phyloP scores from a whole-genome alignment of 1,140 invertebrate genomes.

The Drosophila aff. region DNA sequence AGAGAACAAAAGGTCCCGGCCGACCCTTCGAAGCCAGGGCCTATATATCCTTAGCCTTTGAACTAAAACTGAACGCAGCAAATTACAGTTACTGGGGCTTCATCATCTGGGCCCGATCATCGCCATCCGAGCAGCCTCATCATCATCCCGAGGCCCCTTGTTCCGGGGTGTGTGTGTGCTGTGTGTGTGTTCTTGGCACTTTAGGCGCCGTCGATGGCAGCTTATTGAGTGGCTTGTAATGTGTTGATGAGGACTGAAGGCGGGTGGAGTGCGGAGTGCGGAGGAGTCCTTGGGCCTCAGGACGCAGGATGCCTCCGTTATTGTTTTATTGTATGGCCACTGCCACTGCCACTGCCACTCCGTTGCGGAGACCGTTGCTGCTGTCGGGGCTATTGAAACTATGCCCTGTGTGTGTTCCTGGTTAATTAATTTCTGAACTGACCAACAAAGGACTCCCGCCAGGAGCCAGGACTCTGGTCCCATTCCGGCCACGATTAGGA shows the following conservation, averaged over 20 bases:
- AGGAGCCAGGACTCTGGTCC: not conserved
- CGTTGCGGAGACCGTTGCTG: not conserved
- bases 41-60: slow-evolving; percentile 58
- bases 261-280: slow-evolving; percentile 6
- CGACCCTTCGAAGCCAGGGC: slow-evolving; percentile 36
- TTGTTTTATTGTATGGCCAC: slow-evolving; percentile 74
- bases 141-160: slow-evolving; percentile 29
- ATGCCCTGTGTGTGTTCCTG: slow-evolving; percentile 64
- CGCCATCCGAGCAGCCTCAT: slow-evolving; percentile 55
- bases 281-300: slow-evolving; percentile 3
- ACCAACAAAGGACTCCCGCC: slow-evolving; percentile 66
- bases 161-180: slow-evolving; percentile 32
- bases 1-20: slow-evolving; percentile 67
- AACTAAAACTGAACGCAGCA: slow-evolving; percentile 65
- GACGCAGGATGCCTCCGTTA: slow-evolving; percentile 51
- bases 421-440: slow-evolving; percentile 81
- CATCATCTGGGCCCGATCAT: slow-evolving; percentile 62
- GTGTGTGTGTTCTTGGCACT: slow-evolving; percentile 68
- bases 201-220: slow-evolving; percentile 78
- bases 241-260: slow-evolving; percentile 63
- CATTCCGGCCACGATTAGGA: slow-evolving; percentile 29
- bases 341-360: slow-evolving; percentile 22
- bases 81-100: slow-evolving; percentile 64
- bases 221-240: slow-evolving; percentile 82
- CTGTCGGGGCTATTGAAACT: slow-evolving; percentile 32